Evolutionary conservation across 2,113 vertebrate genomes (phyloP).

Genomic region (Nyctibius bracteatus): DNA sequence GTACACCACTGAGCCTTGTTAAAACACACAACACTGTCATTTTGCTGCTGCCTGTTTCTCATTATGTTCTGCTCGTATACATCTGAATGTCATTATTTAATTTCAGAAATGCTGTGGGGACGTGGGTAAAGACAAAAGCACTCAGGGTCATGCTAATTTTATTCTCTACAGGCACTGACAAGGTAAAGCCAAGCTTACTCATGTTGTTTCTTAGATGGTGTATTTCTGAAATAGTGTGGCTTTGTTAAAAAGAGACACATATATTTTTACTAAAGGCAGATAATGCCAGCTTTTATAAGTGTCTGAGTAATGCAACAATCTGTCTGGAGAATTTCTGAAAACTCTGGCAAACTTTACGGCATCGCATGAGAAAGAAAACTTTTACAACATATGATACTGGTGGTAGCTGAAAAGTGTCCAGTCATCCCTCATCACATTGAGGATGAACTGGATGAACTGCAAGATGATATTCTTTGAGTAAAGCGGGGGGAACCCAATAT

Average conservation of each 20-base stretch:
- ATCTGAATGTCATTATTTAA: not conserved
- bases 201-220: not conserved
- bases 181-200: not conserved
- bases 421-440: not conserved
- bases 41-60: not conserved
- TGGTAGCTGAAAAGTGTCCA: not conserved
- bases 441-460: not conserved
- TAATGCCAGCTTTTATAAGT: not conserved
- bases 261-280: not conserved
- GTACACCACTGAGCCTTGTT: not conserved
- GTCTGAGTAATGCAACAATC: not conserved
- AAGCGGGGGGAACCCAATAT: fast-evolving
- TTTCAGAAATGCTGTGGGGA: not conserved
- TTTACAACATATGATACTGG: not conserved
- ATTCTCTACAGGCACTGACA: not conserved
- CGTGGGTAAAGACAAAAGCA: not conserved
- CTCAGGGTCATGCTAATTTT: not conserved
- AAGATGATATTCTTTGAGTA: not conserved
- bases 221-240: not conserved
- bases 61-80: not conserved
- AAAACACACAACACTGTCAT: not conserved
- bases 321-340: not conserved
- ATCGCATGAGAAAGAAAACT: not conserved
- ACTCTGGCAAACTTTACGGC: not conserved
- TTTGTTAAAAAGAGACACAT: not conserved